Conservation (phyloP, 1,140 invertebrate genomes). For the Rhopalosiphum padi region DNA sequence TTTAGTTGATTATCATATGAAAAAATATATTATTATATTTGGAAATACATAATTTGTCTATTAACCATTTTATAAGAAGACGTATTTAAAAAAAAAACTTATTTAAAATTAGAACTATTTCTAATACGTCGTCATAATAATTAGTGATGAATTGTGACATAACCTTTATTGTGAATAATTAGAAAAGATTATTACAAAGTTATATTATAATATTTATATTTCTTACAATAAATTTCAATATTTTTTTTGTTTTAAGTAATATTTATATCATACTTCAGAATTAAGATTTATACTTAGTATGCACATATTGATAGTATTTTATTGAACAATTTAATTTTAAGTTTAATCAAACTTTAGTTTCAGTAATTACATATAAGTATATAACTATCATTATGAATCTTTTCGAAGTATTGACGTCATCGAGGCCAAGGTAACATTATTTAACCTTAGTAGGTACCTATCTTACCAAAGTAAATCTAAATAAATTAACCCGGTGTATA, state of each 20-base stretch:
- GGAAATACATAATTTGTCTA: background rate
- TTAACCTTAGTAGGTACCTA: background rate
- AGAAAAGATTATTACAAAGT: background rate
- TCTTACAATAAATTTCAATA: background rate
- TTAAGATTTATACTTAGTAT: background rate
- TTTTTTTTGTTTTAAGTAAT: background rate
- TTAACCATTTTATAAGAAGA: background rate
- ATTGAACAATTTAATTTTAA: background rate
- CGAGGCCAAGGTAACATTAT: conserved; percentile 42
- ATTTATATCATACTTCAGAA: background rate
- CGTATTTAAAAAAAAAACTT: background rate
- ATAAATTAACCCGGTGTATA: background rate
- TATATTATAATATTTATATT: background rate
- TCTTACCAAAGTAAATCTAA: conserved; percentile 18
- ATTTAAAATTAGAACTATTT: background rate
- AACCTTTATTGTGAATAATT: background rate
- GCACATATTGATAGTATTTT: background rate
- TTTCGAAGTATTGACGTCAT: conserved; percentile 51
- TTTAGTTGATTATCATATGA: background rate
- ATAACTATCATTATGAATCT: conserved; percentile 32
- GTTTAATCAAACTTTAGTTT: background rate
- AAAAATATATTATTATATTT: background rate
- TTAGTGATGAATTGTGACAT: background rate
- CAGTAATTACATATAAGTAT: background rate
- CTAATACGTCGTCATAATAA: background rate